Conservation (phyloP, 2,797 vertebrate genomes). For the Pipistrellus pygmaeus region DNA sequence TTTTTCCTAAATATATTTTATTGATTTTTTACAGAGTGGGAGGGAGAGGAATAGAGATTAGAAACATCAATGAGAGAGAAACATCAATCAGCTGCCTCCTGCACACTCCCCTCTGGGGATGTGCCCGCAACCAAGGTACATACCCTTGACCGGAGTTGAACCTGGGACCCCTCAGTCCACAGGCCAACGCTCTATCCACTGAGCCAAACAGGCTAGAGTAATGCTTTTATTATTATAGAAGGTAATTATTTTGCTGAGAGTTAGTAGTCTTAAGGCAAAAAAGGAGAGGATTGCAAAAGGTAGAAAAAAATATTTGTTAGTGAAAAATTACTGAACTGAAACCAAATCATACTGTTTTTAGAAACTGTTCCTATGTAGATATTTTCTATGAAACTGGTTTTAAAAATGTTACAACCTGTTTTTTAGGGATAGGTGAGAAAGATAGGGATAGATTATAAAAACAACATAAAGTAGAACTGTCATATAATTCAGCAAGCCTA, state of each 20-base stretch:
- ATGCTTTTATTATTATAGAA: no score
- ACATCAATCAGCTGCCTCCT: no score
- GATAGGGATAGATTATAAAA: background rate
- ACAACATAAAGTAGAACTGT: background rate
- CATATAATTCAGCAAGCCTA: background rate
- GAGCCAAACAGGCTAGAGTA: no score
- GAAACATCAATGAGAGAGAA: no score
- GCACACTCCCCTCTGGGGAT: no score
- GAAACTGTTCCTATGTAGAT: conserved; percentile 46
- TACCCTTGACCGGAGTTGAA: no score
- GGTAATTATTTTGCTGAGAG: conserved; percentile 15
- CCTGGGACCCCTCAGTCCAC: no score
- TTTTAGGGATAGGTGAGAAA: background rate
- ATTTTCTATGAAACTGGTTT: conserved; percentile 44
- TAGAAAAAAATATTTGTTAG: conserved; percentile 32
- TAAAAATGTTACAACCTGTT: conserved; percentile 37
- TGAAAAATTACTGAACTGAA: conserved; percentile 51
- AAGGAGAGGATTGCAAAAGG: background rate
- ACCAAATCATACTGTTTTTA: background rate
- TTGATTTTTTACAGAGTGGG: no score
- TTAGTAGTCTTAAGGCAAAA: conserved; percentile 46
- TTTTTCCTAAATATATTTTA: no score
- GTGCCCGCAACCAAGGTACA: no score
- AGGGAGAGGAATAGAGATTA: no score
- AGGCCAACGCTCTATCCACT: no score